These are phyloP conservation scores for Micrasema longulum DNA, from an alignment of 1,140 invertebrate genomes.

Conservation along the genomic window DNA sequence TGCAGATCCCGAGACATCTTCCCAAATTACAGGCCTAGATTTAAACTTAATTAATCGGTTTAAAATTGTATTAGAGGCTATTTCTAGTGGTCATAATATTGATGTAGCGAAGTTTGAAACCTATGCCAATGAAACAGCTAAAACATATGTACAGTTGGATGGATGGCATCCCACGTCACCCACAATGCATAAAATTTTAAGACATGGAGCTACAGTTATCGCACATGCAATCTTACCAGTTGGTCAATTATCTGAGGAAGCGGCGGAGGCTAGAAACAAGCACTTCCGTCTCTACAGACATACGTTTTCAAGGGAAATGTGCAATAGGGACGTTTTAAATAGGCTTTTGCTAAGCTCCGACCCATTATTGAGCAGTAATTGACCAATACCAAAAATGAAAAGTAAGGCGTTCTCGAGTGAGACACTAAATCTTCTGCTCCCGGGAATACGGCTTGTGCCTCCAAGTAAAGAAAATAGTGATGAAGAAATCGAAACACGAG, in stretches of 20 bases:
- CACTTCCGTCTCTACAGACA: slow-evolving; percentile 55
- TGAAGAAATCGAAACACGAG: no score
- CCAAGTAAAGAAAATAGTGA: no score
- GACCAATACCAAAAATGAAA: no score
- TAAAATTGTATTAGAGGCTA: slow-evolving; percentile 28
- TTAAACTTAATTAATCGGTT: slow-evolving; percentile 47
- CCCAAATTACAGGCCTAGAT: slow-evolving; percentile 51
- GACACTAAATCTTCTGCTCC: no score
- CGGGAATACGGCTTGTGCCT: no score
- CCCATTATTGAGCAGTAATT: no score
- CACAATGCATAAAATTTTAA: slow-evolving; percentile 58
- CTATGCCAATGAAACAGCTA: slow-evolving; percentile 48
- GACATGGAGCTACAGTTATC: slow-evolving; percentile 57
- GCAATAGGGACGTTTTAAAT: slow-evolving; percentile 27
- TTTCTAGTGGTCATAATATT: slow-evolving; percentile 52
- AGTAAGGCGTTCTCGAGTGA: no score
- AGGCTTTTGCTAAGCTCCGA: no score
- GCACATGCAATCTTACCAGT: slow-evolving; percentile 17
- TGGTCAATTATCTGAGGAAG: slow-evolving; percentile 55
- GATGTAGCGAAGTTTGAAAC: slow-evolving; percentile 53
- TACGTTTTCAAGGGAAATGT: slow-evolving; percentile 50
- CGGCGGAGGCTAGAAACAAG: slow-evolving; percentile 55
- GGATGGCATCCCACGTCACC: slow-evolving; percentile 57
- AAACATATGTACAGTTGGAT: slow-evolving; percentile 56
- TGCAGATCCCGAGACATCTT: slow-evolving; percentile 36